Evolutionary conservation across 2,113 vertebrate species (phyloP), one percentile per base, ranked within the genome.

Genomic region (Mionectes macconnelli): DNA sequence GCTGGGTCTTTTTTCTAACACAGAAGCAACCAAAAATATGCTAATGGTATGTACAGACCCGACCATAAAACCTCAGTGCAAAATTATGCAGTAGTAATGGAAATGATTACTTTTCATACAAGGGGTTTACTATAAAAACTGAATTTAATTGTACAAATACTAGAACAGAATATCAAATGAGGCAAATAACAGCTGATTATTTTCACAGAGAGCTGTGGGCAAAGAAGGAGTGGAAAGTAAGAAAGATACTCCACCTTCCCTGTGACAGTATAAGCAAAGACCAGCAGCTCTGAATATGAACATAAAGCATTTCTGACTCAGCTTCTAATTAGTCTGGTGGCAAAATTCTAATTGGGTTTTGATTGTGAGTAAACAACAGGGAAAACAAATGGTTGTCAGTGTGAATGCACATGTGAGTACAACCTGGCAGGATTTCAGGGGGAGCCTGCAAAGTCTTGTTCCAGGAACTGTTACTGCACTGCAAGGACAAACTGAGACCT

Each of bases 291-390:
- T 6, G 27, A 94, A 55, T 28, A 53, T 0, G 23, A 87, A 70
- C 59, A 83, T 40, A 60, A 96, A 81, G n/a, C 66, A 84, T 50
- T 93, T 84, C 75, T 92, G 82, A 70, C 64, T 74, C 52, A 72
- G 80, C 52, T 47, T 77, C 76, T 84, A 84, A 78, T 84, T 84
- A 75, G 33, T 18, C 28, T 39, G 25, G 77, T 75, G 84, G 66
- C 42, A 96, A 88, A 92, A 56, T 2, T 92, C 81, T 89, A 93
- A 90, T 74, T 89, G 52, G 42, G n/a, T 78, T 95, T 92, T 90
- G 62, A 84, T 37, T 69, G 35, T 56, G 64, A 89, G 77, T 57
- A 81, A 90, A 93, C 75, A 83, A 73, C 27, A 64, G 53, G 16
- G 53, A 68, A 94, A 94, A 90, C 39, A 94, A 79, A 81, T 5